These are phyloP conservation scores for Halictus rubicundus DNA, from an alignment of 1,140 invertebrate species.

Conservation along the genomic window DNA sequence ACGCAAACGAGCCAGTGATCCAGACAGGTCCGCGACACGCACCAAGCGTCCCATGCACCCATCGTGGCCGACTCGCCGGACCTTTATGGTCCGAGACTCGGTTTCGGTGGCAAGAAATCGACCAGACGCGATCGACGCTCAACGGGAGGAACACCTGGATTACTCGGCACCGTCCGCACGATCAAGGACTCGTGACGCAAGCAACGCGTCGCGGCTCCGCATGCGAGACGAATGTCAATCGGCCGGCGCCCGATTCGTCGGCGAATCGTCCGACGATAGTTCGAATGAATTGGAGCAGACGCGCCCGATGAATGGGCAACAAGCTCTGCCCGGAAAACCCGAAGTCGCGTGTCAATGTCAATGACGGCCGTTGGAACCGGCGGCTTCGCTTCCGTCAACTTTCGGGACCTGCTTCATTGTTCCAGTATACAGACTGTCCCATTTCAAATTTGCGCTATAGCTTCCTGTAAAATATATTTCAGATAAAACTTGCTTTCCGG, in stretches of 20 bases:
- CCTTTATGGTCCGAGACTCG: not conserved
- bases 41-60: not conserved
- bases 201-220: not conserved
- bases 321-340: not conserved
- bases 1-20: no score
- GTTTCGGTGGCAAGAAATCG: not conserved
- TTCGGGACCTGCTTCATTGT: no score
- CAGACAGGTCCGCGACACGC: not conserved
- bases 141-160: not conserved
- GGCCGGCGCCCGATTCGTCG: not conserved
- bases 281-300: no score
- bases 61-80: not conserved
- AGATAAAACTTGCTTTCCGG: no score
- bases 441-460: no score
- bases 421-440: no score
- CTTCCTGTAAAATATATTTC: no score
- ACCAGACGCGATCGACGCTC: slow-evolving; percentile 1
- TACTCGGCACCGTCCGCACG: not conserved
- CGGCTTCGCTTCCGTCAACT: no score
- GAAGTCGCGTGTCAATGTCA: slow-evolving; percentile 3
- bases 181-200: slow-evolving; percentile 19
- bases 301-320: no score
- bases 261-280: not conserved
- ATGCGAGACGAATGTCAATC: slow-evolving; percentile 33
- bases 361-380: not conserved